Evolutionary conservation across 2,797 vertebrate species (phyloP).

Genomic region (Sternotherus odoratus): DNA sequence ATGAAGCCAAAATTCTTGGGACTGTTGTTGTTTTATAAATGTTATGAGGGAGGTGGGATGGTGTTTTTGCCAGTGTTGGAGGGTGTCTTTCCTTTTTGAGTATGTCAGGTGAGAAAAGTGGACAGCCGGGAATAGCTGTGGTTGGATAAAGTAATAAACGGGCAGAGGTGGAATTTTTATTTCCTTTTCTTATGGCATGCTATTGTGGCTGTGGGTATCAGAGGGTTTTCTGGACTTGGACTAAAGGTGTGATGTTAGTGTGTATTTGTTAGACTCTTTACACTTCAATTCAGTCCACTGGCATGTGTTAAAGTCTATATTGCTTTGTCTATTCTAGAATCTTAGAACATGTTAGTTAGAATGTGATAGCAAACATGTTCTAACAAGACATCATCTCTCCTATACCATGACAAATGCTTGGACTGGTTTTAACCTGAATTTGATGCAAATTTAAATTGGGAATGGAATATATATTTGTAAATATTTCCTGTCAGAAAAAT

Average conservation of each 20-base stretch:
- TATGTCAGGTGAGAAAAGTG: neutral
- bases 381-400: neutral
- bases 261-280: neutral
- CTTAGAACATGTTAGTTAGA: neutral
- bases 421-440: neutral
- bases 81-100: neutral
- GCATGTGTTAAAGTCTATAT: neutral
- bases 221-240: neutral
- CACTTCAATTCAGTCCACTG: neutral
- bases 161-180: neutral
- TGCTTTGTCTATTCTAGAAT: neutral
- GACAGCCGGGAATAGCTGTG: neutral
- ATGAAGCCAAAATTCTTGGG: neutral
- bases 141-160: neutral
- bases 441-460: neutral
- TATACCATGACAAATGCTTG: neutral
- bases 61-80: neutral
- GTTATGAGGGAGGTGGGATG: neutral
- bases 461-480: neutral
- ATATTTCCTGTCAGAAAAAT: neutral
- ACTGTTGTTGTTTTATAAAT: neutral
- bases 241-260: neutral
- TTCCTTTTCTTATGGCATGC: neutral
- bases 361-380: neutral
- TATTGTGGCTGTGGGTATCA: neutral